Evolutionary conservation across 2,888 invertebrate species (phyloP), one percentile per base, ranked within the genome.

Genomic region (Drosophila aldrichi): DNA sequence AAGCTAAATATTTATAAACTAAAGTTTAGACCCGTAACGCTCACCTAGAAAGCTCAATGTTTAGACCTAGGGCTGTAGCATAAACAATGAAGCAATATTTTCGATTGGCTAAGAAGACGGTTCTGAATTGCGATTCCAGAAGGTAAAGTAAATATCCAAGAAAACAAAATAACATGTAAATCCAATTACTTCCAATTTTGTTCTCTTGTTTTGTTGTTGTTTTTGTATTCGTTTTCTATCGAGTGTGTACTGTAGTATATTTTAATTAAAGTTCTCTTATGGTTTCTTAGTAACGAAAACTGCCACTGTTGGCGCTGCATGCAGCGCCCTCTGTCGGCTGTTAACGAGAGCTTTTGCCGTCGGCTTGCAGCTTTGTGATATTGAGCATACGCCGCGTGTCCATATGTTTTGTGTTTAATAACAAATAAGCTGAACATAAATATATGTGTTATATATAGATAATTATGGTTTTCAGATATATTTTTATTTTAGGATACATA

Each of bases 1-100:
- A 67, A 63, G 62, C 56, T 74, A 68, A 61, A 20, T 49, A 49
- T 34, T 49, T 49, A 49, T 25, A 74, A 56, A 55, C 55, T 48
- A 52, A 74, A 59, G 58, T 38, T 74, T 70, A 70, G 71, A 46
- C 44, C 70, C 29, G 43, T 62, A 61, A 51, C 20, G 49, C 66
- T 67, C 48, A 70, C 49, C 63, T 63, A 75, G 41, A 64, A 67
- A 70, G 75, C 65, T 77, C 77, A 77, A 74, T 63, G 63, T 55
- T 66, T 63, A 74, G 62, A 29, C 55, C 63, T 63, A 70, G 79
- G 48, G 51, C 43, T 56, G 20, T 43, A 56, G 56, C 54, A 29
- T 18, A 36, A 41, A 49, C 40, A 56, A 44, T 46, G 12, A 18
- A 29, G 29, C 46, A 56, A 68, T 32, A 49, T n/a, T 43, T 29